phyloP scores from a whole-genome alignment of 2,797 vertebrate species.

The Phoxinus dragarum region DNA sequence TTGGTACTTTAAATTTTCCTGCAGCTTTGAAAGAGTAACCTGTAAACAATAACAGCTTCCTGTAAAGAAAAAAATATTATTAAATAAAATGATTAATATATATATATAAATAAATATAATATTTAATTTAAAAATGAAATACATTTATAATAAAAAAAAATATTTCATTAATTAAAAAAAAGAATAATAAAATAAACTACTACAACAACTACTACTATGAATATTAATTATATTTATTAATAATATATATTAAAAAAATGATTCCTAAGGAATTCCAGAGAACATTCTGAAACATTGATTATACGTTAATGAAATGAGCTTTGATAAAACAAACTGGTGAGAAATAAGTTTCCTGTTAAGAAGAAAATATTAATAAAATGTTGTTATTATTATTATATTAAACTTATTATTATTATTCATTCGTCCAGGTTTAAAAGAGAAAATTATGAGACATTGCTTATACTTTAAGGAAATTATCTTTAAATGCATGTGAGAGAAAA shows the following conservation, averaged over 20 bases:
- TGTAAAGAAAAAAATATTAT: neutral
- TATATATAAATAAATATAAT: too few relatives aligned
- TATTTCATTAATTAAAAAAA: rapidly evolving
- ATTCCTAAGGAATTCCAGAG: neutral
- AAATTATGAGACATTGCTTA: neutral
- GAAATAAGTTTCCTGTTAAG: neutral
- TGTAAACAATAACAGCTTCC: neutral
- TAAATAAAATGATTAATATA: too few relatives aligned
- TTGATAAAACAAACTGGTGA: neutral
- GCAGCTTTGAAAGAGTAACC: neutral
- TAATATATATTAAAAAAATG: neutral
- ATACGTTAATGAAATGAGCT: neutral
- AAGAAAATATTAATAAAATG: too few relatives aligned
- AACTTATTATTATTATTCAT: too few relatives aligned
- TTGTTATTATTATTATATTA: too few relatives aligned
- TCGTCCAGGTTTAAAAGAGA: neutral
- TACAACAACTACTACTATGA: too few relatives aligned
- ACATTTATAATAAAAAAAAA: neutral
- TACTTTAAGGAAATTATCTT: neutral
- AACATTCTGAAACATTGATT: neutral
- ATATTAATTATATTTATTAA: too few relatives aligned
- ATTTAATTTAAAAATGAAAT: neutral
- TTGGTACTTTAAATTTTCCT: neutral
- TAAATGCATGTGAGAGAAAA: neutral
- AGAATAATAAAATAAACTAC: neutral